These are phyloP conservation scores for Amphiprion clarkii DNA, from an alignment of 2,797 vertebrate genomes.

Conservation along the genomic window DNA sequence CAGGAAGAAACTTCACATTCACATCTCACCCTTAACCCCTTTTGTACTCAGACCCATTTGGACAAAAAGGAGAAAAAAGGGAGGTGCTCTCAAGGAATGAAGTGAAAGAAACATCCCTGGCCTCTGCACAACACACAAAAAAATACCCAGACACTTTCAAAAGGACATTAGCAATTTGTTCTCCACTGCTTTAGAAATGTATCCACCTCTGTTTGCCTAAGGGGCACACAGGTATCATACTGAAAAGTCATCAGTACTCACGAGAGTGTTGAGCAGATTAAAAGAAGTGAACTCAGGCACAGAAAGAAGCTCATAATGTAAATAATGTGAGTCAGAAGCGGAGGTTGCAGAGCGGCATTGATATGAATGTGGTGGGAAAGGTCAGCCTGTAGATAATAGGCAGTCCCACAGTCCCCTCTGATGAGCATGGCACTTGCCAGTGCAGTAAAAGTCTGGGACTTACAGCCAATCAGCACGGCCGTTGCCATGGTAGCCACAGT, in stretches of 20 bases:
- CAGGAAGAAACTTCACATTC: slow-evolving; percentile 39
- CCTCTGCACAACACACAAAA: slow-evolving; percentile 31
- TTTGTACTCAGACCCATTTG: slow-evolving; percentile 26
- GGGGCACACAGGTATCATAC: slow-evolving; percentile 29
- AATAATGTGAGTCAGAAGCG: slow-evolving; percentile 60
- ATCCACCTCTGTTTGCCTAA: slow-evolving; percentile 43
- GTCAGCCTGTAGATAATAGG: slow-evolving; percentile 83
- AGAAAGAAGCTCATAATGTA: slow-evolving; percentile 60
- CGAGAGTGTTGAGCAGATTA: slow-evolving; percentile 34
- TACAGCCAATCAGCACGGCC: slow-evolving; percentile 96
- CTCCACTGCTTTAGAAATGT: slow-evolving; percentile 40
- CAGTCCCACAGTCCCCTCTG: slow-evolving; percentile 75
- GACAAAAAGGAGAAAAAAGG: slow-evolving; percentile 38
- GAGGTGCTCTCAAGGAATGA: slow-evolving; percentile 14
- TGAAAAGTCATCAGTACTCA: slow-evolving; percentile 42
- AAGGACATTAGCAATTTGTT: slow-evolving; percentile 42
- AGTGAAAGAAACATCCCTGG: slow-evolving; percentile 46
- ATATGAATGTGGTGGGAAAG: slow-evolving; percentile 80
- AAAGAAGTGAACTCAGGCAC: slow-evolving; percentile 53
- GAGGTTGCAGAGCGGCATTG: slow-evolving; percentile 64
- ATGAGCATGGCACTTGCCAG: slow-evolving; percentile 81
- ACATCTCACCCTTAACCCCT: slow-evolving; percentile 33
- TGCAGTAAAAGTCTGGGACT: slow-evolving; percentile 86
- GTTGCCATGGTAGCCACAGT: slow-evolving; percentile 97
- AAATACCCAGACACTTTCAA: slow-evolving; percentile 24